Conservation (phyloP, 2,888 invertebrate species). For the Orchesella flavescens region DNA sequence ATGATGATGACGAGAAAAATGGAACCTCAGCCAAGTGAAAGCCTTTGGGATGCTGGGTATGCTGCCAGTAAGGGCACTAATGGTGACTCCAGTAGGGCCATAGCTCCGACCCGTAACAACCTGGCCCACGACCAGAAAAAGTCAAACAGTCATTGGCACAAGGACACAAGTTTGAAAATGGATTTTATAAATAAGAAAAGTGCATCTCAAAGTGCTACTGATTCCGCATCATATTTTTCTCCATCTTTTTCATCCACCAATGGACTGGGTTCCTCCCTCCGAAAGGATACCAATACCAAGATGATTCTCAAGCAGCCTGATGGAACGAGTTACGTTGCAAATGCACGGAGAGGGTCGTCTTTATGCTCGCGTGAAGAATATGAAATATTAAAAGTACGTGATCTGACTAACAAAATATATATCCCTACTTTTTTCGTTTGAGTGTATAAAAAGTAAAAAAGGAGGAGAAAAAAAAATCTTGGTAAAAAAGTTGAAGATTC, state of each 20-base stretch:
- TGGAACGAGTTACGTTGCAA: slow-evolving; percentile 53
- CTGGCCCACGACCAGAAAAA: slow-evolving; percentile 61
- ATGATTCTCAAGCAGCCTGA: no score
- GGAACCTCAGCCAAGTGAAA: slow-evolving; percentile 48
- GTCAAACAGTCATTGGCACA: slow-evolving; percentile 55
- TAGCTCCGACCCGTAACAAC: slow-evolving; percentile 43
- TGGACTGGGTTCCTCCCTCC: slow-evolving; percentile 19
- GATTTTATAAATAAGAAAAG: slow-evolving; percentile 50
- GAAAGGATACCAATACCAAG: background rate
- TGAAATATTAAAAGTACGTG: slow-evolving; percentile 81
- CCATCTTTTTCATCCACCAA: slow-evolving; percentile 32
- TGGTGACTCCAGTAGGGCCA: background rate
- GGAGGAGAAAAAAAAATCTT: slow-evolving; percentile 1
- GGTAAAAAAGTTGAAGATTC: background rate
- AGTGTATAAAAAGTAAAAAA: background rate
- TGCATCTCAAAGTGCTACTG: slow-evolving; percentile 41
- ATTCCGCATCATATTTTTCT: slow-evolving; percentile 17
- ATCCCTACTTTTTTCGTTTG: background rate
- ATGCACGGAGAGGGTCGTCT: slow-evolving; percentile 62
- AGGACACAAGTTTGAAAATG: slow-evolving; percentile 45
- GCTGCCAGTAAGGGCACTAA: slow-evolving; percentile 5
- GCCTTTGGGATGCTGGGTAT: slow-evolving; percentile 44
- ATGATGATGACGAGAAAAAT: slow-evolving; percentile 34
- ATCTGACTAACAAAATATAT: slow-evolving; percentile 27
- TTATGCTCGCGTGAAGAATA: slow-evolving; percentile 80